These are phyloP conservation scores for Sebastolobus altivelis DNA, from an alignment of 2,797 vertebrate species.

Conservation along the genomic window DNA sequence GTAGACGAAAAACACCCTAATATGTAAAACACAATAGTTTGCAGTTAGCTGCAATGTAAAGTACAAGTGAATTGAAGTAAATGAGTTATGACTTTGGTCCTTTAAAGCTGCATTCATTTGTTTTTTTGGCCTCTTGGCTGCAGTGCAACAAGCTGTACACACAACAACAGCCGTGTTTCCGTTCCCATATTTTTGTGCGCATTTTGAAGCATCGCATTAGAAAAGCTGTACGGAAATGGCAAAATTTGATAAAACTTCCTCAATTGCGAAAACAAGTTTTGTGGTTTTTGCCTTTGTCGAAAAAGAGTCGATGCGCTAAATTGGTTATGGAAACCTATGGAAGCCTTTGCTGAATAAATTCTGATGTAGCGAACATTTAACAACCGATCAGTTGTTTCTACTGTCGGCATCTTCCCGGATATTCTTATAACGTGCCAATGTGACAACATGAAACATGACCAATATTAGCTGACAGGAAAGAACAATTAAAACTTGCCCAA, in stretches of 20 bases:
- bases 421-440: no score
- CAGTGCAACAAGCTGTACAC: neutral
- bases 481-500: no score
- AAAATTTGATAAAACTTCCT: no score
- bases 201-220: neutral
- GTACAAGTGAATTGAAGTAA: neutral
- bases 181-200: neutral
- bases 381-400: no score
- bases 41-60: neutral
- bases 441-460: no score
- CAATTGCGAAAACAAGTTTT: rapidly evolving
- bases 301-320: no score
- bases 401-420: no score
- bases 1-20: neutral
- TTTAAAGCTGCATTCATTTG: neutral
- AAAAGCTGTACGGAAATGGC: neutral
- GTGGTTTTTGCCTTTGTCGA: rapidly evolving
- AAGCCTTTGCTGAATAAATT: no score
- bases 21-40: neutral
- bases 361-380: no score
- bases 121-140: neutral
- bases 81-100: no score
- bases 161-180: neutral
- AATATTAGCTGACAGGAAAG: no score
- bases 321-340: no score